Evolutionary conservation across 2,797 vertebrate genomes (phyloP).

Genomic region (Pitangus sulphuratus): DNA sequence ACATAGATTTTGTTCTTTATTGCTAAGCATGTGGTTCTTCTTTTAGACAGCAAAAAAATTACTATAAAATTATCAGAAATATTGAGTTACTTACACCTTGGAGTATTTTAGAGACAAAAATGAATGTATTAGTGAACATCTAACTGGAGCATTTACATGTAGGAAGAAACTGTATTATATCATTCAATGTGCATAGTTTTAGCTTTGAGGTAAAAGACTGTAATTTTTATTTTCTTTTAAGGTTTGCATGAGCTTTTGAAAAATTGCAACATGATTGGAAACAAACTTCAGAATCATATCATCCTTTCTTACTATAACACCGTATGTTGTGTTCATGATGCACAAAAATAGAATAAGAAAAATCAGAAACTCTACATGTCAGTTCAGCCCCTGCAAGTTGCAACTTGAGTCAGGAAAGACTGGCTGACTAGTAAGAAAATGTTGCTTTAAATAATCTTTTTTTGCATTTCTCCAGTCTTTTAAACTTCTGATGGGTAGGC

Average conservation of each 20-base stretch:
- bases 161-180: background rate
- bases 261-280: background rate
- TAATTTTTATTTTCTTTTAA: background rate
- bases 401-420: background rate
- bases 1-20: background rate
- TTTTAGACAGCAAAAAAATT: background rate
- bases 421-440: background rate
- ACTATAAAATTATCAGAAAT: background rate
- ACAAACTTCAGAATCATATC: background rate
- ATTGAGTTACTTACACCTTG: background rate
- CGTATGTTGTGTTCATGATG: background rate
- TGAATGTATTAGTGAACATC: background rate
- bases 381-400: background rate
- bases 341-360: background rate
- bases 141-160: background rate
- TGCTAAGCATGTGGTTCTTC: background rate
- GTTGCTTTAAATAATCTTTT: background rate
- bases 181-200: background rate
- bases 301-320: background rate
- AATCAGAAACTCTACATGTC: background rate
- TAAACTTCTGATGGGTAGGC: background rate
- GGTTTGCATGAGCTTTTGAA: background rate
- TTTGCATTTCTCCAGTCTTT: background rate
- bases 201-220: background rate
- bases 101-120: background rate